Conservation (phyloP, 2,797 vertebrate genomes). For the Monodelphis domestica region DNA sequence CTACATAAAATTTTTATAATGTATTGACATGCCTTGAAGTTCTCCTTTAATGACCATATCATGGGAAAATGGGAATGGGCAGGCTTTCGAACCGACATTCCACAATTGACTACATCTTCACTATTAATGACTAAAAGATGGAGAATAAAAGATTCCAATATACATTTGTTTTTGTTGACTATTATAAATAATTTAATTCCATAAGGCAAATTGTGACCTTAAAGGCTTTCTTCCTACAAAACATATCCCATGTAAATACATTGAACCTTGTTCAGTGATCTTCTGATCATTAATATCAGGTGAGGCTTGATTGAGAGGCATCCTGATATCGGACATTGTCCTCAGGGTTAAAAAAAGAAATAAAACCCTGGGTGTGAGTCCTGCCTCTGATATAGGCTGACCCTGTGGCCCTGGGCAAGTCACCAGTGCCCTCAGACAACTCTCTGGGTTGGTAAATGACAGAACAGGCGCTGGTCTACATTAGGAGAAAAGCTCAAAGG, state of each 20-base stretch:
- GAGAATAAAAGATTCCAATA: not conserved
- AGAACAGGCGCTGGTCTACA: too few species aligned
- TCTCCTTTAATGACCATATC: not conserved
- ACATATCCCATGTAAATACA: not conserved
- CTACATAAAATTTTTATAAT: not conserved
- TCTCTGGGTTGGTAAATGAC: too few species aligned
- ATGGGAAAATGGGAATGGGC: not conserved
- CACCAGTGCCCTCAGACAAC: too few species aligned
- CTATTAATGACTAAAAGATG: not conserved
- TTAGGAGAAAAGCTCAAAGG: too few species aligned
- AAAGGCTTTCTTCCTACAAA: not conserved
- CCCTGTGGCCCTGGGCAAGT: too few species aligned
- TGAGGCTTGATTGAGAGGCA: too few species aligned
- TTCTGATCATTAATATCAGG: not conserved
- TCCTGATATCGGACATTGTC: too few species aligned
- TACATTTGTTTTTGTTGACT: not conserved
- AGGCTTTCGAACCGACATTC: not conserved
- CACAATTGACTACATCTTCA: not conserved
- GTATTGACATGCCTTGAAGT: not conserved
- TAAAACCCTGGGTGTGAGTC: too few species aligned
- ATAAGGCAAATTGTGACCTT: not conserved
- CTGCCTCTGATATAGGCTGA: too few species aligned
- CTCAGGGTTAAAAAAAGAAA: too few species aligned
- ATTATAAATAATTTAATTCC: not conserved
- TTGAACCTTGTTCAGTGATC: not conserved